A percentile compares a stretch with the other conserved stretches of the same genome.
These are phyloP conservation scores for Protaetia brevitarsis DNA, from an alignment of 1,140 invertebrate species.

Conservation along the genomic window DNA sequence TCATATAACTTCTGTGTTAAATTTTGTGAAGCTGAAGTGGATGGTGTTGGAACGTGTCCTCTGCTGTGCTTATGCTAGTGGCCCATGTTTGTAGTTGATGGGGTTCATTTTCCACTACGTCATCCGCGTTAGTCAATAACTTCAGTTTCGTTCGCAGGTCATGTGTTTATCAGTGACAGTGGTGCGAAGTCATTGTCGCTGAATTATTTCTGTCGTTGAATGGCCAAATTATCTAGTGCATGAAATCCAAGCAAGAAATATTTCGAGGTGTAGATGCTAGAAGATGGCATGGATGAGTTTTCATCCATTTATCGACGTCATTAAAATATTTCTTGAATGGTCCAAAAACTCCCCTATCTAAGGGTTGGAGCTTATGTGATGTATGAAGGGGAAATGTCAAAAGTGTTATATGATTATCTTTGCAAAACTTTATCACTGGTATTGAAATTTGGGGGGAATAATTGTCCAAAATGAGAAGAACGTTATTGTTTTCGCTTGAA, in stretches of 20 bases:
- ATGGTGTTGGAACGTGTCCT: background rate
- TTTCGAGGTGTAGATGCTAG: constrained; percentile 47
- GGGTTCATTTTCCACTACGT: no score
- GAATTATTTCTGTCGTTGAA: constrained; percentile 40
- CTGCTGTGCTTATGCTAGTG: background rate
- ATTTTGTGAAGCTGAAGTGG: background rate
- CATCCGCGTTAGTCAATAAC: no score
- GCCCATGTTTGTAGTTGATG: background rate
- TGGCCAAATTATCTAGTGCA: constrained; percentile 39
- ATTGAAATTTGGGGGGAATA: constrained; percentile 32
- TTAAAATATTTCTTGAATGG: constrained; percentile 48
- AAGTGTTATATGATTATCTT: constrained; percentile 42
- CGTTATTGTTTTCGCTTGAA: constrained; percentile 27
- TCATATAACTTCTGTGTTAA: no score
- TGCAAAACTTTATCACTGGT: constrained; percentile 39
- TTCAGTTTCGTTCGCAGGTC: background rate
- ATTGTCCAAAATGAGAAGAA: constrained; percentile 32
- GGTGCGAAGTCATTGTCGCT: constrained; percentile 31
- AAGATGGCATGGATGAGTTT: constrained; percentile 50
- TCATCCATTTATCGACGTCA: constrained; percentile 49
- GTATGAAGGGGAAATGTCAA: constrained; percentile 47
- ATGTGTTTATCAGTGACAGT: background rate
- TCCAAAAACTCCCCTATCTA: constrained; percentile 47
- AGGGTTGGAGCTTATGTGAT: constrained; percentile 45
- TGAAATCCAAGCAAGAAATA: constrained; percentile 50